These are phyloP conservation scores for Monopis laevigella DNA, from an alignment of 2,888 invertebrate species.

Conservation along the genomic window DNA sequence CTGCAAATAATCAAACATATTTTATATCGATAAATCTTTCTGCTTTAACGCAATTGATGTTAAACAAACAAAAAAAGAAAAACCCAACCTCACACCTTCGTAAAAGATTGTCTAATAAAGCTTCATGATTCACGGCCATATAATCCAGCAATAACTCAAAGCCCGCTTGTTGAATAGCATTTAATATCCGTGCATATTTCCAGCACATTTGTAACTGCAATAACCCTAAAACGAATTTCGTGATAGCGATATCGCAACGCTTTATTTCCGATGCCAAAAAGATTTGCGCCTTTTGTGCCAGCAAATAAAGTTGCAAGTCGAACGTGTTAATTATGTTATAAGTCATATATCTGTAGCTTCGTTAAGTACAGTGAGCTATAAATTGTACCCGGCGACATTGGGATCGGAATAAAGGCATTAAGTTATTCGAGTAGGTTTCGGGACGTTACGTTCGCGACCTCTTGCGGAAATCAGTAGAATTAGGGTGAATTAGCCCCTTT, in stretches of 20 bases:
- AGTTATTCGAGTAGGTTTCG: slow-evolving; percentile 4
- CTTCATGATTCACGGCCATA: slow-evolving; percentile 3
- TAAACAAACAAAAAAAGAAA: no score
- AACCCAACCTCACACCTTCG: no score
- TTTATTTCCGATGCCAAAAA: neutral
- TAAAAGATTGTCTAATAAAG: neutral
- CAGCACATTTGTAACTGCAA: slow-evolving; percentile 3
- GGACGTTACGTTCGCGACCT: neutral
- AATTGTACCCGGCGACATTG: slow-evolving; percentile 49
- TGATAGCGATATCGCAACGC: slow-evolving; percentile 4
- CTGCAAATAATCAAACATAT: no score
- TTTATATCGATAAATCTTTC: no score
- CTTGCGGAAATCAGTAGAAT: slow-evolving; percentile 29
- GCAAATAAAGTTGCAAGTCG: neutral
- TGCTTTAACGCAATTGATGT: no score
- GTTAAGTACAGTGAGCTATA: slow-evolving; percentile 24
- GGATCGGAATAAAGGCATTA: slow-evolving; percentile 36
- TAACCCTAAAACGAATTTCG: slow-evolving; percentile 9
- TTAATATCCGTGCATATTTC: slow-evolving; percentile 10
- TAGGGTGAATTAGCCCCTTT: slow-evolving; percentile 33
- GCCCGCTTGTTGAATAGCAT: slow-evolving; percentile 9
- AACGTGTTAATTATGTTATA: slow-evolving; percentile 21
- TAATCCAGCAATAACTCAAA: slow-evolving; percentile 10
- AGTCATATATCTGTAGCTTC: slow-evolving; percentile 27
- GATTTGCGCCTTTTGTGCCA: neutral